Conservation (phyloP, 2,888 invertebrate genomes). For the Artemia sinica region DNA sequence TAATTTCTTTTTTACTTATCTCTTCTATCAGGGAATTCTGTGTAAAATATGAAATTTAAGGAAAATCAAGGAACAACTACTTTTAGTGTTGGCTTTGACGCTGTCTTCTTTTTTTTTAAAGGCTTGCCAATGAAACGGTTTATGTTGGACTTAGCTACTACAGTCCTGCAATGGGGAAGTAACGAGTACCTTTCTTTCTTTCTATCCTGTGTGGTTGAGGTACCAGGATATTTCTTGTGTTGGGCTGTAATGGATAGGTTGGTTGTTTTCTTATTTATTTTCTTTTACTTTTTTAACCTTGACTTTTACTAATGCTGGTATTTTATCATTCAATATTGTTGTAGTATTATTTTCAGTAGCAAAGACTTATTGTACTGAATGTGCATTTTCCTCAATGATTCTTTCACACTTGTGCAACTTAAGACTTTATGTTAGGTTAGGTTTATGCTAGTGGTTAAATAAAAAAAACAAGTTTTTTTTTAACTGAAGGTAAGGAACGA, state of each 20-base stretch:
- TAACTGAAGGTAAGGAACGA: too few relatives aligned
- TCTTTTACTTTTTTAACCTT: neutral
- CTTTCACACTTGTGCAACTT: too few relatives aligned
- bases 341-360: neutral
- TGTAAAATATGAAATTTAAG: too few relatives aligned
- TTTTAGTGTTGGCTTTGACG: too few relatives aligned
- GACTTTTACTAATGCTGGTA: neutral
- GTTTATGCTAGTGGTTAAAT: too few relatives aligned
- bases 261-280: conserved; percentile 34
- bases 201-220: conserved; percentile 65
- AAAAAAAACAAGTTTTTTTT: too few relatives aligned
- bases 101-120: conserved; percentile 26
- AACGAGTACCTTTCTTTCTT: conserved; percentile 78
- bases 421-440: too few relatives aligned
- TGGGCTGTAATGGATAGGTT: conserved; percentile 76
- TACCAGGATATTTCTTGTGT: conserved; percentile 69
- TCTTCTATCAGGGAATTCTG: too few relatives aligned
- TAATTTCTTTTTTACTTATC: too few relatives aligned
- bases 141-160: conserved; percentile 82
- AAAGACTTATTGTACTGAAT: neutral
- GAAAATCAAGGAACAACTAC: too few relatives aligned
- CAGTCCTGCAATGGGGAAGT: conserved; percentile 68
- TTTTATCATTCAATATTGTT: neutral
- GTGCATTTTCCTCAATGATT: too few relatives aligned
- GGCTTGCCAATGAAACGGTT: conserved; percentile 77